phyloP scores from a whole-genome alignment of 2,113 vertebrate genomes.

The Junco hyemalis region DNA sequence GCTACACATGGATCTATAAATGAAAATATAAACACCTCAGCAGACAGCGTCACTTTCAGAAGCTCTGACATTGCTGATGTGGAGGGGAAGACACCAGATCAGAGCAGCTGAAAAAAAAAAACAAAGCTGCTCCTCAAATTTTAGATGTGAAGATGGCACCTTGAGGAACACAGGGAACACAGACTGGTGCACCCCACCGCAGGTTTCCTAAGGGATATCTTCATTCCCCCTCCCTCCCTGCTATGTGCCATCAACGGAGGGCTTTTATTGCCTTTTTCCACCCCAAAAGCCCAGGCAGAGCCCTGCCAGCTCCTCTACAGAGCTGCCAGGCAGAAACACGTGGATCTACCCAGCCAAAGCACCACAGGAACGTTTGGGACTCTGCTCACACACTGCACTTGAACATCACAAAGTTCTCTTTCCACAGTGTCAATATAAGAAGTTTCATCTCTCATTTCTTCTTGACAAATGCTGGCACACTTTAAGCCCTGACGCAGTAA shows the following conservation, averaged over 20 bases:
- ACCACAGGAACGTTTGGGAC: background rate
- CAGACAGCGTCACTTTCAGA: background rate
- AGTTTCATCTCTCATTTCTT: background rate
- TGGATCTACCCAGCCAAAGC: background rate
- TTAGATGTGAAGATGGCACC: background rate
- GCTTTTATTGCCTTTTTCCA: background rate
- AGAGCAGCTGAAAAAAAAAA: background rate
- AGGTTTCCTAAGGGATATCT: background rate
- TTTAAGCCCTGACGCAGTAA: background rate
- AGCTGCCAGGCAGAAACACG: background rate
- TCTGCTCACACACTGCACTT: background rate
- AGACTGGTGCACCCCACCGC: background rate
- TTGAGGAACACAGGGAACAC: background rate
- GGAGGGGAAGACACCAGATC: background rate
- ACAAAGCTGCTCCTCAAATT: background rate
- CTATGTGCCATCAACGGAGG: background rate
- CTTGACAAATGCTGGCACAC: background rate
- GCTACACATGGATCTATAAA: background rate
- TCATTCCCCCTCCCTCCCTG: background rate
- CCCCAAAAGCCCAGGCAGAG: background rate
- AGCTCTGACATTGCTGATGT: background rate
- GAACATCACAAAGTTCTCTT: background rate
- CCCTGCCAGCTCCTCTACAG: background rate
- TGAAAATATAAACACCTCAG: background rate
- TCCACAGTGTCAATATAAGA: background rate